Conservation (phyloP, 1,140 invertebrate species). For the Anastrepha ludens region DNA sequence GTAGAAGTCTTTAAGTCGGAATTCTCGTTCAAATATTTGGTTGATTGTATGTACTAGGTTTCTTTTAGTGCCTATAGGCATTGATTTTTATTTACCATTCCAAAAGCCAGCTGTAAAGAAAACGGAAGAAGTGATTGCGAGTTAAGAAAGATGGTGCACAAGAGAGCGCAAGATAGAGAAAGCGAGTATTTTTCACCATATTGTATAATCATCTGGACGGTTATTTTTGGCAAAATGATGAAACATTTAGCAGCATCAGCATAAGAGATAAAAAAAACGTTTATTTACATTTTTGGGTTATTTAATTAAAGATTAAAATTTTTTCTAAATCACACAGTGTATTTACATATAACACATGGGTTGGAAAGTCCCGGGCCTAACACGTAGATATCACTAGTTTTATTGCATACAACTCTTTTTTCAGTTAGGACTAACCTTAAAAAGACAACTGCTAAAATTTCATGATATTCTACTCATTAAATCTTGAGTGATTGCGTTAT, state of each 20-base stretch:
- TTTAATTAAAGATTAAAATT: no score
- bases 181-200: background rate
- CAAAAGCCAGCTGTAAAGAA: background rate
- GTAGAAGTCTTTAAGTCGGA: background rate
- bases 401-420: no score
- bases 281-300: no score
- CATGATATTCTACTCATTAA: no score
- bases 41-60: background rate
- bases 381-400: no score
- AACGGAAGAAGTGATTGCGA: background rate
- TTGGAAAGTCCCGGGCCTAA: no score
- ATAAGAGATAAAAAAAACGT: background rate
- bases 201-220: background rate
- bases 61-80: background rate
- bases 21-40: slow-evolving; percentile 11
- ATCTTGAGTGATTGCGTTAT: no score
- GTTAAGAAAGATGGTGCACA: background rate
- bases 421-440: no score
- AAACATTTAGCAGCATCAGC: slow-evolving; percentile 2
- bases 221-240: slow-evolving; percentile 10
- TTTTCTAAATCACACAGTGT: no score
- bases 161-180: background rate
- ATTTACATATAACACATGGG: no score
- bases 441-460: no score
- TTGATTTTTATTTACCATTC: slow-evolving; percentile 9